Evolutionary conservation across 37 sponge, comb jelly and placozoan genomes (phyloP).

Genomic region (Mnemiopsis leidyi): DNA sequence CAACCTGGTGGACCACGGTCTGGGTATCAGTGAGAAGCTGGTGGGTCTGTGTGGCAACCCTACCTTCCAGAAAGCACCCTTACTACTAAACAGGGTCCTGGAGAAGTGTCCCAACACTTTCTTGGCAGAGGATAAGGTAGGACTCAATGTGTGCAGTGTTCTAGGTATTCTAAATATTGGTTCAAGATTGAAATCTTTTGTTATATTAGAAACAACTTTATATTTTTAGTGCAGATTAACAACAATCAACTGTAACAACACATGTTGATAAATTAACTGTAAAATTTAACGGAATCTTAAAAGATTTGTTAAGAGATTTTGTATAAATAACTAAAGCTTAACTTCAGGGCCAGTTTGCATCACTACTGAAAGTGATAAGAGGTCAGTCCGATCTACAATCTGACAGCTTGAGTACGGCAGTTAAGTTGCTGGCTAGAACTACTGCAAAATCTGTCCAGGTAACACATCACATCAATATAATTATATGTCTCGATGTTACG

Average conservation of each 20-base stretch:
- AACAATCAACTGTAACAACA: too few species aligned
- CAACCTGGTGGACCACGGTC: background rate
- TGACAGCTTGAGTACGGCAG: constrained; percentile 46
- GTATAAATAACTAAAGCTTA: too few species aligned
- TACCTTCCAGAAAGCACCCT: constrained; percentile 17
- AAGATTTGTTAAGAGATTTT: too few species aligned
- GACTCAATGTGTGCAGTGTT: too few species aligned
- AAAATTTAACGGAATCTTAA: too few species aligned
- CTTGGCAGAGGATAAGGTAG: constrained; percentile 59
- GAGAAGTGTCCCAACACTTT: constrained; percentile 57
- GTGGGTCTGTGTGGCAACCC: background rate
- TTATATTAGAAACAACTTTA: too few species aligned
- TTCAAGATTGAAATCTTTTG: too few species aligned
- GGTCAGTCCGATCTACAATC: background rate
- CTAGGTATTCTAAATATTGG: too few species aligned
- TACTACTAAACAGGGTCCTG: constrained; percentile 45
- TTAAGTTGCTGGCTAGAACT: constrained; percentile 28
- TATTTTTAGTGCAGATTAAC: too few species aligned
- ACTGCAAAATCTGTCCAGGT: constrained; percentile 38
- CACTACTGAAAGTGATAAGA: constrained; percentile 16
- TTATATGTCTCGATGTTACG: too few species aligned
- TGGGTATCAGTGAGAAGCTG: background rate
- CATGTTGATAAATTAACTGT: too few species aligned
- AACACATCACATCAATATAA: background rate
- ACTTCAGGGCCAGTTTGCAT: constrained; percentile 53